A percentile compares a stretch with the other conserved stretches of the same genome.
Evolutionary conservation across 2,888 invertebrate genomes (phyloP).

Genomic region (Allygus modestus): DNA sequence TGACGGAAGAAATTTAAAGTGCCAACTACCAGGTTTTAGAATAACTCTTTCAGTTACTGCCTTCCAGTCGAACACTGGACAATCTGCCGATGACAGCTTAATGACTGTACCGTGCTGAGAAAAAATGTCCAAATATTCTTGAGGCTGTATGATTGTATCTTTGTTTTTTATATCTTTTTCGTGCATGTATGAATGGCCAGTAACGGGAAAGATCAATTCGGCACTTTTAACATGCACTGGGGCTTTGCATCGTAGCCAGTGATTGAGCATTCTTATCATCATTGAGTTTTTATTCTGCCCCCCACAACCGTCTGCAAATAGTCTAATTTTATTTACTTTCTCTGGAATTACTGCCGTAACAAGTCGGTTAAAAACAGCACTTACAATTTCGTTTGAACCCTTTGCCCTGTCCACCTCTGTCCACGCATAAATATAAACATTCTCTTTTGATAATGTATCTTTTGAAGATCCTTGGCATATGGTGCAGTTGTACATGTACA

Average conservation of each 20-base stretch:
- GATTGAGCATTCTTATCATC: constrained; percentile 70
- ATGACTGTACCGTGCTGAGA: no score
- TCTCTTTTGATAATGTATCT: constrained; percentile 67
- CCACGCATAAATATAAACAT: constrained; percentile 71
- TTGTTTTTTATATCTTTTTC: constrained; percentile 68
- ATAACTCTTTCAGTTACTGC: no score
- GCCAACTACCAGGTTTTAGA: no score
- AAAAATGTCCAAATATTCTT: no score
- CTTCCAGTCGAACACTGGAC: no score
- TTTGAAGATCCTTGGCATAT: constrained; percentile 71
- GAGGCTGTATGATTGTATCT: constrained; percentile 66
- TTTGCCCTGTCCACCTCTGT: constrained; percentile 70
- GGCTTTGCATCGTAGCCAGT: constrained; percentile 67
- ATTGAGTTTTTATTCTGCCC: constrained; percentile 71
- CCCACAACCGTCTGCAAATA: no score
- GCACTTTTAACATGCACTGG: constrained; percentile 63
- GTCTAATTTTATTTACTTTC: constrained; percentile 31
- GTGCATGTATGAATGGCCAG: constrained; percentile 71
- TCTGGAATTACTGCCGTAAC: constrained; percentile 71
- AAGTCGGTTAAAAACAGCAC: no score
- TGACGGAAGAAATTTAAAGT: no score
- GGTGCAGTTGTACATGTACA: constrained; percentile 72
- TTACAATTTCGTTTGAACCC: no score
- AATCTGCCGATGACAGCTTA: no score
- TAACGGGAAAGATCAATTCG: constrained; percentile 70